Base-by-base conservation (phyloP, 2,888 invertebrate species). In the Cephus pygmeus region DNA sequence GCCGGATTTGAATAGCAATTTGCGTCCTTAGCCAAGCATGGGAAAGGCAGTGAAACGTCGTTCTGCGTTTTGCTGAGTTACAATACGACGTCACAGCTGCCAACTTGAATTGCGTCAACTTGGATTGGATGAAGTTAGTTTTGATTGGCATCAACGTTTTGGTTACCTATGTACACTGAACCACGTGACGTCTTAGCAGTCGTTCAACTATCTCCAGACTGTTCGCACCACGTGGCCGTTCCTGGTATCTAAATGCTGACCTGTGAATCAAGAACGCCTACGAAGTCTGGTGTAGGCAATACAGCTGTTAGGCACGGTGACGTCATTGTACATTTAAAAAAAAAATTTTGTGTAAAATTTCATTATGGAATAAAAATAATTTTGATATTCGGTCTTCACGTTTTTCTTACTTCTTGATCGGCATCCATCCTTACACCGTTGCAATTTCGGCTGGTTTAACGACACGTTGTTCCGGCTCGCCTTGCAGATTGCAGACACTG, bases 101-200 rank as follows among this genome's bases (percentile, higher is more conserved):
- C 83, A 84, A 81, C 82, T 82, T 82, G 79, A 77, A 82, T 80
- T 83, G 82, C 82, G 81, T 78, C 83, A 87, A 87, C 84, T 88
- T 86, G 86, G 85, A 88, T 86, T 85, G 84, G 78, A 81, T 80
- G 80, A 87, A 84, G 84, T 86, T 87, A 84, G 83, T 87, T 86
- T 83, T 82, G 85, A 87, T 87, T 85, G 83, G 81, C 83, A 86
- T 86, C 83, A 84, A 81, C 81, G 83, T 84, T 84, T 80, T 75
- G 75, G 23, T 56, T 56, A 40, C 15, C 23, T 40, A 40, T 4
- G 34, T 34, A 40, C 40, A 23, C 1, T 2, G 15, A 40, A 6
- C 4, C 40, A 40, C 40, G 40, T 40, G 15, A 40, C 6, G 40
- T 40, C 40, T 40, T 40, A 15, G 23, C 56, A 6, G 9, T 56